Evolutionary conservation across 2,113 vertebrate species (phyloP), one percentile per base, ranked within the genome.

Genomic region (Triplophysa dalaica): DNA sequence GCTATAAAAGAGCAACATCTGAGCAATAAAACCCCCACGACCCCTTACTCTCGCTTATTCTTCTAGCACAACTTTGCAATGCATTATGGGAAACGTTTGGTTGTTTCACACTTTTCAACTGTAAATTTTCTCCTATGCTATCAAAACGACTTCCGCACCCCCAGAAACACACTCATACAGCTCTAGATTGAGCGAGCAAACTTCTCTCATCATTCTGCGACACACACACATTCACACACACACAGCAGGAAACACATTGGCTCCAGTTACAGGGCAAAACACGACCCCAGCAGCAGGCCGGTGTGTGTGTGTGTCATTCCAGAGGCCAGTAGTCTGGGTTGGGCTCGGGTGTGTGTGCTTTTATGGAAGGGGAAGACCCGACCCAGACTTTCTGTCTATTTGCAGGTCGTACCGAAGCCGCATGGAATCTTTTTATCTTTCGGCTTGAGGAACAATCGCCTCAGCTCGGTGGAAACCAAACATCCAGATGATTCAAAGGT

Each of bases 181-280:
- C 12, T 58, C 33, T 43, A 68, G 13, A 19, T 68, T 7, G 11
- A 19, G 11, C 19, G 38, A 17, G 9, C 38, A 8, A 48, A 70
- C 13, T 24, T 24, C 41, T 24, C 38, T 70, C 22, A 16, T 58
- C 70, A 4, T 21, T 29, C 13, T 50, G 11, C 33, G 7, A 38
- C 33, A 8, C 29, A 1, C 33, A 38, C 33, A 38, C 33, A 4
- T 8, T 7, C 29, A 73, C 68, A 73, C 26, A 73, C 26, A 81
- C 64, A 19, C 19, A 61, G 50, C 52, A 75, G 79, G 79, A 81
- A 81, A 75, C 52, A 62, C 17, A 41, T 10, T 12, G 54, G 45
- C 77, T 83, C 77, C 52, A 61, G 77, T 83, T 83, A 70, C 82
- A 79, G 24, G 29, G 45, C 38, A 64, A 43, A 38, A 21, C 33